A percentile compares a stretch with the other conserved stretches of the same genome.
Evolutionary conservation across 2,797 vertebrate species (phyloP).

Genomic region (Columba guinea): DNA sequence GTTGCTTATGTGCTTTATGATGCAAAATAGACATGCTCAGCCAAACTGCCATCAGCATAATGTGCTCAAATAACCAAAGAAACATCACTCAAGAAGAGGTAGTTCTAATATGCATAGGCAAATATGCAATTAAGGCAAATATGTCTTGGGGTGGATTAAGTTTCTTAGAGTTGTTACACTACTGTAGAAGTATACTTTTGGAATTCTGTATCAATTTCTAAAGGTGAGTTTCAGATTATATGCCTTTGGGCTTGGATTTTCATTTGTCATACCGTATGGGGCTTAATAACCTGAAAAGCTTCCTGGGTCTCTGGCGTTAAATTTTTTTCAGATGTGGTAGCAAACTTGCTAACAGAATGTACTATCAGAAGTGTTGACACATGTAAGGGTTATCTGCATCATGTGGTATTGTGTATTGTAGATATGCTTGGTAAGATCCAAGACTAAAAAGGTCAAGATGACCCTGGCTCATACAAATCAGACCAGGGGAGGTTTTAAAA

Average conservation of each 20-base stretch:
- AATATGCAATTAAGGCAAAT: neutral
- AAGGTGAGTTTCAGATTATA: neutral
- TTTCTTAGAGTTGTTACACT: neutral
- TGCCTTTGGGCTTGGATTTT: neutral
- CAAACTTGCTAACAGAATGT: neutral
- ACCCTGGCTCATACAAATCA: neutral
- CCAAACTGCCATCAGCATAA: neutral
- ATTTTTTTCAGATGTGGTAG: neutral
- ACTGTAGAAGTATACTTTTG: neutral
- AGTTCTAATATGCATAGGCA: fast-evolving
- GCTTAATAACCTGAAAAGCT: neutral
- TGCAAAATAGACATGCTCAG: neutral
- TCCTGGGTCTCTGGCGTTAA: neutral
- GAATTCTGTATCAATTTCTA: neutral
- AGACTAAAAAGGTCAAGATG: neutral
- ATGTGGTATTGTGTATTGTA: neutral
- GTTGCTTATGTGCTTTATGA: neutral
- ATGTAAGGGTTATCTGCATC: neutral
- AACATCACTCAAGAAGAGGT: neutral
- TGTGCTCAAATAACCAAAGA: neutral
- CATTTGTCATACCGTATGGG: neutral
- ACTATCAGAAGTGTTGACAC: fast-evolving
- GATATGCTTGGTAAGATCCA: neutral
- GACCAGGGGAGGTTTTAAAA: neutral
- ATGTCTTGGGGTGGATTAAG: neutral